A percentile compares a stretch with the other conserved stretches of the same genome.
Conservation (phyloP, 2,113 vertebrate genomes). For the Parus major region DNA sequence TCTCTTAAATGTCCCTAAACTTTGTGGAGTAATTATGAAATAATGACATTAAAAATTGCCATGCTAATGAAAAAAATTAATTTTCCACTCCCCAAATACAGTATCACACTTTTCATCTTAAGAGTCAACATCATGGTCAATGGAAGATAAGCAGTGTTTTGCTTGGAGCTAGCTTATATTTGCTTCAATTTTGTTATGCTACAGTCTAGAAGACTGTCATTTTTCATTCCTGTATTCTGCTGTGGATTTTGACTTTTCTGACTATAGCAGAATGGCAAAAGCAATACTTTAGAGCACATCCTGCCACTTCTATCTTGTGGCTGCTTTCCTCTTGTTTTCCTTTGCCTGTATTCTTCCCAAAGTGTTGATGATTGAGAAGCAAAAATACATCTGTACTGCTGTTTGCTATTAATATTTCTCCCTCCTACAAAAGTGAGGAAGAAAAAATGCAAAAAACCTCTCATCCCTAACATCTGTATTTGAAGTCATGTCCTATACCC, state of each 20-base stretch:
- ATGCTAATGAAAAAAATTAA: not conserved
- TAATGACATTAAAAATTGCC: not conserved
- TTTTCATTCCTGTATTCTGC: not conserved
- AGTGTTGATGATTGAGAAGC: not conserved
- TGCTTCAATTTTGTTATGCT: not conserved
- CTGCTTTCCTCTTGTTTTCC: not conserved
- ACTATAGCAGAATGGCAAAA: not conserved
- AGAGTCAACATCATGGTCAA: not conserved
- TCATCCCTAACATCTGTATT: not conserved
- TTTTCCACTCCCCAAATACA: not conserved
- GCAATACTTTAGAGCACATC: not conserved
- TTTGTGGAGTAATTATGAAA: not conserved
- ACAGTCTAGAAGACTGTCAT: not conserved
- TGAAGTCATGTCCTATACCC: not conserved
- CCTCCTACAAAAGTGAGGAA: not conserved
- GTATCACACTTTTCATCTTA: not conserved
- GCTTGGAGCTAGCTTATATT: not conserved
- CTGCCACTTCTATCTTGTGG: not conserved
- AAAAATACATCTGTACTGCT: not conserved
- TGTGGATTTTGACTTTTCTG: constrained; percentile 4
- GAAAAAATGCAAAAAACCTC: not conserved
- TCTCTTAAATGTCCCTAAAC: not conserved
- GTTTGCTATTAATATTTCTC: not conserved
- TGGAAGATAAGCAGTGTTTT: not conserved
- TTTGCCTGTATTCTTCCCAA: not conserved